Conservation (phyloP, 1,140 invertebrate species). For the Drosophila punjabiensis region DNA sequence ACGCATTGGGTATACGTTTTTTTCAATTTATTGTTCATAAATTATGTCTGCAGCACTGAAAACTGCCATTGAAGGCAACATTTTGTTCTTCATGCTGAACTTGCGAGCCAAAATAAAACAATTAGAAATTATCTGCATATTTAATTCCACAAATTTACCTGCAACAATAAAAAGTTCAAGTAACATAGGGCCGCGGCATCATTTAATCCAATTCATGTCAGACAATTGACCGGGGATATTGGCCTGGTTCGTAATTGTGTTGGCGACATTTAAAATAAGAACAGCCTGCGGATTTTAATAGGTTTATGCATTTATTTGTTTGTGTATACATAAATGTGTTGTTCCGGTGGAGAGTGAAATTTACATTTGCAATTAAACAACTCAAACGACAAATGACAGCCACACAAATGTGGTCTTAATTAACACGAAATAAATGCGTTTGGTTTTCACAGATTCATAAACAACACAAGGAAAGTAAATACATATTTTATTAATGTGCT, state of each 20-base stretch:
- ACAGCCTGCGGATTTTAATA: constrained; percentile 12
- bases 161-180: not conserved
- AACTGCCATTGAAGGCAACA: not conserved
- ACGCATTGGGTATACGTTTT: not conserved
- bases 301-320: constrained; percentile 51
- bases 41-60: not conserved
- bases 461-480: not conserved
- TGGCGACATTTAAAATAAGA: constrained; percentile 19
- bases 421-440: constrained; percentile 28
- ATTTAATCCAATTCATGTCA: constrained; percentile 1
- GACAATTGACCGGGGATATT: not conserved
- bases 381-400: constrained; percentile 22
- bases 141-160: not conserved
- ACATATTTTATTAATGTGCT: constrained; percentile 11
- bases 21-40: not conserved
- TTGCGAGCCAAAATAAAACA: not conserved
- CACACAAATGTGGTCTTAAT: constrained; percentile 33
- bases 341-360: constrained; percentile 12
- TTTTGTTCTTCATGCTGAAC: not conserved
- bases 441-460: constrained; percentile 4
- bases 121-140: not conserved
- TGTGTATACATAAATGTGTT: constrained; percentile 15
- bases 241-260: constrained; percentile 1
- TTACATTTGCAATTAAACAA: constrained; percentile 15
- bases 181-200: not conserved